phyloP scores from a whole-genome alignment of 2,888 invertebrate genomes.

The Capitulum mitella region DNA sequence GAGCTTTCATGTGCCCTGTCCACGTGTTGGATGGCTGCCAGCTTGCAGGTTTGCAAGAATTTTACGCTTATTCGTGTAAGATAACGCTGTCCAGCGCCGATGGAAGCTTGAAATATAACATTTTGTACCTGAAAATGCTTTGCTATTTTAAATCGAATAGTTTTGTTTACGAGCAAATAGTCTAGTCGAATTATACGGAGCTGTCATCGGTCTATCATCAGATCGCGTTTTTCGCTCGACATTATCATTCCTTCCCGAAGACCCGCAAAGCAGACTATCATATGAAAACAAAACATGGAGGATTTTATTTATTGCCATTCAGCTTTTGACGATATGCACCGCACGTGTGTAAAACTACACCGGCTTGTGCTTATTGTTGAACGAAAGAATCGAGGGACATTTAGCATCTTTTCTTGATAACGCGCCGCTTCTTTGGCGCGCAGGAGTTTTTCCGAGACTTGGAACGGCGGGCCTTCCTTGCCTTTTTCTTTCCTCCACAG shows the following conservation, averaged over 20 bases:
- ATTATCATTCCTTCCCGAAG: too few species aligned
- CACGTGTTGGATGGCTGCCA: not conserved
- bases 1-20: not conserved
- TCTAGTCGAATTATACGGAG: too few species aligned
- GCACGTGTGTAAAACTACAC: not conserved
- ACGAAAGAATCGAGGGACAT: not conserved
- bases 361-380: not conserved
- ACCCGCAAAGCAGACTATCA: too few species aligned
- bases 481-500: not conserved
- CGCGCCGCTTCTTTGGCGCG: not conserved
- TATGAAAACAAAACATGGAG: too few species aligned
- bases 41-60: not conserved
- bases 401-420: constrained; percentile 2
- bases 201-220: too few species aligned
- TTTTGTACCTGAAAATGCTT: not conserved
- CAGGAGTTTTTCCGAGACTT: not conserved
- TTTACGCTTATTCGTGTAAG: constrained; percentile 10
- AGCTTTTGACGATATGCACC: not conserved
- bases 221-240: too few species aligned
- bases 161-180: too few species aligned
- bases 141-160: not conserved
- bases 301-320: not conserved
- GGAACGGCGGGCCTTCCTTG: not conserved
- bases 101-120: not conserved
- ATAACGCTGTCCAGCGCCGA: not conserved